Evolutionary conservation across 1,140 invertebrate genomes (phyloP).

Genomic region (Acarapis woodi): DNA sequence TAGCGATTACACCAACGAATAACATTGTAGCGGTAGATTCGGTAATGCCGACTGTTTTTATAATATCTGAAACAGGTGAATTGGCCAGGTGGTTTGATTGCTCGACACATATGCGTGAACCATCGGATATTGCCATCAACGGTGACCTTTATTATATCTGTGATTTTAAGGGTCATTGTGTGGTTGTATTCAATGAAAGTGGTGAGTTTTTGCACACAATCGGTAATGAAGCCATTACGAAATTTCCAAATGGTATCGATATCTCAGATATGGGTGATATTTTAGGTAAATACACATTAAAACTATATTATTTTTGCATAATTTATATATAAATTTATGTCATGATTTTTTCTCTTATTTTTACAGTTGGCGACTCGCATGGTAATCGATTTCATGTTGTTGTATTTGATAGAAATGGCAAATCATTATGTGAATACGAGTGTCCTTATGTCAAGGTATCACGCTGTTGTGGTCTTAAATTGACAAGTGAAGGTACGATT

Average conservation of each 20-base stretch:
- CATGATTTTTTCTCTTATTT: no score
- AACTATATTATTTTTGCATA: no score
- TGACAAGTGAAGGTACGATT: conserved; percentile 50
- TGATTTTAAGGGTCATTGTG: conserved; percentile 88
- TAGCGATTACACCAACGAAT: conserved; percentile 57
- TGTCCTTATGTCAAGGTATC: conserved; percentile 88
- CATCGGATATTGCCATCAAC: conserved; percentile 69
- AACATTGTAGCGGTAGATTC: conserved; percentile 87
- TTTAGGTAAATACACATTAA: no score
- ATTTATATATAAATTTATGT: no score
- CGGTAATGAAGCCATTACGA: conserved; percentile 71
- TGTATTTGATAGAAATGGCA: conserved; percentile 57
- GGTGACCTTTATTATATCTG: conserved; percentile 82
- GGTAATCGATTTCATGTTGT: conserved; percentile 89
- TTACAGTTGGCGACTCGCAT: conserved; percentile 86
- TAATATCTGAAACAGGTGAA: conserved; percentile 58
- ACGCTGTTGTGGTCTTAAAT: conserved; percentile 79
- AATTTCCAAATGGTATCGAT: conserved; percentile 87
- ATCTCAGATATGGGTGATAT: conserved; percentile 81
- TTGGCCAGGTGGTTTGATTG: conserved; percentile 79
- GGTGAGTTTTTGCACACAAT: conserved; percentile 66
- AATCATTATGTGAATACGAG: conserved; percentile 68
- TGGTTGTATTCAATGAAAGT: conserved; percentile 75
- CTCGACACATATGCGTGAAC: conserved; percentile 79
- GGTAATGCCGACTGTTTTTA: conserved; percentile 75